Evolutionary conservation across 2,888 invertebrate genomes (phyloP).

Genomic region (Trypoxylon attenuatum): DNA sequence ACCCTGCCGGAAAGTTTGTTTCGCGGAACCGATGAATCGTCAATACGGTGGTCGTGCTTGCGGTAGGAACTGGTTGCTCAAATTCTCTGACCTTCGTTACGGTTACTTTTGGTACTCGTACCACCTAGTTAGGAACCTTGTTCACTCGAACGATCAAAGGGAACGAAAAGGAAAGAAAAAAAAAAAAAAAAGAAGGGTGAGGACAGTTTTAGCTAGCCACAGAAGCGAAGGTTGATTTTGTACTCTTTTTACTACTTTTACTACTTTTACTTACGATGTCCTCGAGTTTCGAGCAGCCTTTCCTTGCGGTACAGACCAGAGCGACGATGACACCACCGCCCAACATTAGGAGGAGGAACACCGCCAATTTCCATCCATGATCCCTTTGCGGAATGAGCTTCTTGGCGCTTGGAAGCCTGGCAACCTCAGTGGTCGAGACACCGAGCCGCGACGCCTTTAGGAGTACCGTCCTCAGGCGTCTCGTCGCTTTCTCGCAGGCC

Average conservation of each 20-base stretch:
- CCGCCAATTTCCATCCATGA: constrained; percentile 70
- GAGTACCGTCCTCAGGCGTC: constrained; percentile 65
- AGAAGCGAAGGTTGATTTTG: neutral
- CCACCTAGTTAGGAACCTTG: too few species aligned
- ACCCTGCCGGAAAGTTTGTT: constrained; percentile 11
- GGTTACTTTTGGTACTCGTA: too few species aligned
- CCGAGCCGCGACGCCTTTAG: constrained; percentile 69
- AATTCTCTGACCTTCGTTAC: too few species aligned
- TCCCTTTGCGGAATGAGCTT: constrained; percentile 69
- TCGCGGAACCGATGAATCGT: constrained; percentile 23
- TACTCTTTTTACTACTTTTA: too few species aligned
- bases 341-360: constrained; percentile 69
- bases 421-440: constrained; percentile 65
- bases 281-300: constrained; percentile 70
- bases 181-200: too few species aligned
- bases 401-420: constrained; percentile 65
- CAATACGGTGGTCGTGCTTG: constrained; percentile 8
- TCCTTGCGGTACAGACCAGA: constrained; percentile 68
- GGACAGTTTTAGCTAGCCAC: too few species aligned
- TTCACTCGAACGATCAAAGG: too few species aligned
- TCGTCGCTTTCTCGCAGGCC: constrained; percentile 70
- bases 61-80: neutral
- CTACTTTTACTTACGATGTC: constrained; percentile 71
- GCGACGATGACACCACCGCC: constrained; percentile 70
- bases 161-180: too few species aligned